Conservation (phyloP, 2,113 vertebrate genomes). For the Eulemur rufifrons region DNA sequence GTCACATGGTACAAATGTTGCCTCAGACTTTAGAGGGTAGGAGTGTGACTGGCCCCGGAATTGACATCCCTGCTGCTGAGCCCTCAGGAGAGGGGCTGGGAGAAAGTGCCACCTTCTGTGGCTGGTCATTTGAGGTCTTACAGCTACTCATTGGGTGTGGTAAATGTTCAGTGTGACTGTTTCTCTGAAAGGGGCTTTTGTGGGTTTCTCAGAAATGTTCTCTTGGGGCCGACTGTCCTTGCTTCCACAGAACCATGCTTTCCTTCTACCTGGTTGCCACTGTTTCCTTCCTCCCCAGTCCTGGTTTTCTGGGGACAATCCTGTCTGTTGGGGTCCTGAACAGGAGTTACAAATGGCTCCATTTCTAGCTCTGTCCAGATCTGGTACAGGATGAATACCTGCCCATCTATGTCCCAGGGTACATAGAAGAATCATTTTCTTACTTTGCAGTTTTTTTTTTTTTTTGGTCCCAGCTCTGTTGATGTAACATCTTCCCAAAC, state of each 20-base stretch:
- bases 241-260: not conserved
- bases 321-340: not conserved
- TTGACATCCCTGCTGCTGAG: not conserved
- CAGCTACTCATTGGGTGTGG: not conserved
- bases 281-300: not conserved
- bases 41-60: rapidly evolving
- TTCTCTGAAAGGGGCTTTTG: not conserved
- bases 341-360: not conserved
- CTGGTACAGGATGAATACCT: too few species aligned
- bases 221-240: too few species aligned
- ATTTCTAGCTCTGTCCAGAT: not conserved
- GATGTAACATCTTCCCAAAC: not conserved
- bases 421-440: not conserved
- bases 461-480: not conserved
- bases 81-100: rapidly evolving
- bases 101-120: not conserved
- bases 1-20: not conserved
- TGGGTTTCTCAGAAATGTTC: not conserved
- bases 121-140: not conserved
- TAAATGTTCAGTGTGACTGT: not conserved
- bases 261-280: not conserved
- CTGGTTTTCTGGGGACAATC: not conserved
- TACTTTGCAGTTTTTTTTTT: not conserved
- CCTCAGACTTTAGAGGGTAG: rapidly evolving
- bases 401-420: not conserved